Percentiles rank a stretch among this genome's conserved stretches.
Conservation (phyloP, 2,797 vertebrate species). For the Acanthis flammea region DNA sequence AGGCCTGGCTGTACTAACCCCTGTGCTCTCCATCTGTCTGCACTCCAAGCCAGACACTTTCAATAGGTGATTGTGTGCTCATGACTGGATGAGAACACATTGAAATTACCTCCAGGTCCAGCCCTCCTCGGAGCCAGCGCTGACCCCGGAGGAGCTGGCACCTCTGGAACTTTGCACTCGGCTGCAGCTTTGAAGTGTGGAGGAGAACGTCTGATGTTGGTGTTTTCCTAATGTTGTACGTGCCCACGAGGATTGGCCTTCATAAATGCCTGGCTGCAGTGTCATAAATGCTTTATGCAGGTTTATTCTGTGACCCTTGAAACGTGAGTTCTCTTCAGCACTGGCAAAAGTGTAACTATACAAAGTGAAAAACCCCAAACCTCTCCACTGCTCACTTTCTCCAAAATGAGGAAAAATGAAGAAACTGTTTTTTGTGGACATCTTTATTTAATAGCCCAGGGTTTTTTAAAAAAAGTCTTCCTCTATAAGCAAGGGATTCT, state of each 20-base stretch:
- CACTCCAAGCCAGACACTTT: constrained; percentile 67
- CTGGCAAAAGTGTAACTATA: neutral
- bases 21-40: constrained; percentile 70
- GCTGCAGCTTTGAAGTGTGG: neutral
- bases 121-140: constrained; percentile 23
- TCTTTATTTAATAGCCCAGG: constrained; percentile 27
- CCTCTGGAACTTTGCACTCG: constrained; percentile 21
- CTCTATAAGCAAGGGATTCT: constrained; percentile 59
- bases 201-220: neutral
- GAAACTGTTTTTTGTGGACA: neutral
- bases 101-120: constrained; percentile 55
- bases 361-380: neutral
- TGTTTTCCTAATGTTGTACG: neutral
- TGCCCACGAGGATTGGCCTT: neutral
- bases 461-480: constrained; percentile 41
- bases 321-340: neutral
- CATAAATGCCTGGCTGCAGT: neutral
- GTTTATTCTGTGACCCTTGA: constrained; percentile 30
- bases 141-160: constrained; percentile 25
- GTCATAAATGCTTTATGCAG: neutral
- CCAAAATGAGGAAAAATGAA: constrained; percentile 73
- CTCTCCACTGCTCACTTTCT: neutral
- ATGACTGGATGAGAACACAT: constrained; percentile 66
- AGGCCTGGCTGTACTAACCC: constrained; percentile 72
- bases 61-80: constrained; percentile 73